Base-by-base conservation (phyloP, 2,888 invertebrate species). In the Calameuta filiformis region DNA sequence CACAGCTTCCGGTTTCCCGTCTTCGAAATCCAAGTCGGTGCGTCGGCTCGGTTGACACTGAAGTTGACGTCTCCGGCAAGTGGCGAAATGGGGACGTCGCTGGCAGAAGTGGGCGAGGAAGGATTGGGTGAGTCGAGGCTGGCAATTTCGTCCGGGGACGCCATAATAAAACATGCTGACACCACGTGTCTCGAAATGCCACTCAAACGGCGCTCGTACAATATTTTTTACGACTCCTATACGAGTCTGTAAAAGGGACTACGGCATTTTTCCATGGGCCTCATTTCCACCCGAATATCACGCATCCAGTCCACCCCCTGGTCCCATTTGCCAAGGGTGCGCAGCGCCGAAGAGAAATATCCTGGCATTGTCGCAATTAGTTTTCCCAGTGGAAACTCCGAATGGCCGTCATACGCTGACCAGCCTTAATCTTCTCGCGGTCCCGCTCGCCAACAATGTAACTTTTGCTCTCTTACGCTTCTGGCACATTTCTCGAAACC, bases 331-430 rank as follows among this genome's bases (percentile, higher is more conserved):
- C 40, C 40, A 1, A 40, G 40, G 40, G 15, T 15, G 15, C 0
- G 40, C 15, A 40, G 40, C 15, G 37, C 15, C 15, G 40, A 40
- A 6, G 80, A 81, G 81, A 85, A 84, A 82, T 85, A 15, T 6
- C 40, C 40, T 15, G 40, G 40, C 40, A 40, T 80, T 81, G 85
- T 81, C 76, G 84, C 85, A 87, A 87, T 87, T 87, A 87, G 85
- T 85, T 82, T 83, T 80, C 79, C 81, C 82, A 83, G 84, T 81
- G 76, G 82, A 77, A 83, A 81, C 78, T 80, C 76, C 84, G 80
- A 84, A 82, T 82, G 80, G 78, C 77, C 82, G 79, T 80, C 82
- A 80, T 76, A 77, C 78, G 77, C 68, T 12, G 37, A 40, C 15
- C 75, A 68, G 35, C n/a, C 35, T 35, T 71, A 56, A 31, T 35